These are phyloP conservation scores for Mnemiopsis leidyi DNA, from an alignment of 37 sponge, comb jelly and placozoan genomes.

Conservation along the genomic window DNA sequence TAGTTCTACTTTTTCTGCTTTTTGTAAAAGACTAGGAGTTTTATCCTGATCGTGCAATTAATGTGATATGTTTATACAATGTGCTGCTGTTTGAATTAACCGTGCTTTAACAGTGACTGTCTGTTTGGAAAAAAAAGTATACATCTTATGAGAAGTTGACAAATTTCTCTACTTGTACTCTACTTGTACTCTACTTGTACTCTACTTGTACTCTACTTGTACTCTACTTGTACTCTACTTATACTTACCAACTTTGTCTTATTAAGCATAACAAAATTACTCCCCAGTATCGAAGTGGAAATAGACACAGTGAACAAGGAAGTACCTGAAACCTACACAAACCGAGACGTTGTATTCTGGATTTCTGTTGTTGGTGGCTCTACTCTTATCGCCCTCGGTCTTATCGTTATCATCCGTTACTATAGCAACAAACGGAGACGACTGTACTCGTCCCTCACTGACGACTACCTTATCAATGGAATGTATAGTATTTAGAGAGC, in stretches of 20 bases:
- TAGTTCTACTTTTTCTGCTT: no score
- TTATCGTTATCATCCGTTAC: not conserved
- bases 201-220: no score
- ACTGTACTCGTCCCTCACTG: constrained; percentile 53
- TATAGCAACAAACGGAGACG: constrained; percentile 11
- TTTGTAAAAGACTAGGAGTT: not conserved
- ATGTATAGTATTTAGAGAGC: constrained; percentile 64
- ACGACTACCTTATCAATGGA: constrained; percentile 63
- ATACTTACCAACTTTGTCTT: no score
- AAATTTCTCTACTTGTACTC: no score
- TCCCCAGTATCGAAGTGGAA: not conserved
- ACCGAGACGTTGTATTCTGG: constrained; percentile 37
- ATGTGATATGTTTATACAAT: not conserved
- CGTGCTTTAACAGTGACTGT: not conserved
- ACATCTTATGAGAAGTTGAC: no score
- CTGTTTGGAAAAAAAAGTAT: not conserved
- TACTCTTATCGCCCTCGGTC: not conserved
- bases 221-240: no score
- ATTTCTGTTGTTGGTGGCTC: not conserved
- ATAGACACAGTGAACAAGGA: not conserved
- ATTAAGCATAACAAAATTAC: not conserved
- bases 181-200: no score
- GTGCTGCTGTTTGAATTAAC: no score
- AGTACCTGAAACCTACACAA: not conserved
- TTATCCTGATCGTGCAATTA: not conserved